Conservation (phyloP, 2,113 vertebrate species). For the Pseudonaja textilis region DNA sequence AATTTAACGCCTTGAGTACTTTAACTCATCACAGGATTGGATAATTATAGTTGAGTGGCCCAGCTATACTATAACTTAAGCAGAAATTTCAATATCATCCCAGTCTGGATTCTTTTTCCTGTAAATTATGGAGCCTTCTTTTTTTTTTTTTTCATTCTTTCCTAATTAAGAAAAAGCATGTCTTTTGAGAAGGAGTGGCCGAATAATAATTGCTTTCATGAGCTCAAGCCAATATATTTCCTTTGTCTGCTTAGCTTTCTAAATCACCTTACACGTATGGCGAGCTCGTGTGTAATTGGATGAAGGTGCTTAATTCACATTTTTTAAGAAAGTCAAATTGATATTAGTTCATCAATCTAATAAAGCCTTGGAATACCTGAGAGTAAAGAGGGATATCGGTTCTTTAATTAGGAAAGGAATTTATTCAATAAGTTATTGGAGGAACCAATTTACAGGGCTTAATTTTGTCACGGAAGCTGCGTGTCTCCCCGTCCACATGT, state of each 20-base stretch:
- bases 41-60: constrained; percentile 5
- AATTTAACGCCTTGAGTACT: constrained; percentile 17
- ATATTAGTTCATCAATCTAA: constrained; percentile 73
- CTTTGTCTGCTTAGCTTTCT: constrained; percentile 42
- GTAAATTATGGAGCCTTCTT: constrained; percentile 7
- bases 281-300: constrained; percentile 61
- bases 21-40: neutral
- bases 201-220: constrained; percentile 33
- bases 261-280: constrained; percentile 48
- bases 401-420: constrained; percentile 78
- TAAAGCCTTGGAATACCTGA: constrained; percentile 67
- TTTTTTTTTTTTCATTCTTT: neutral
- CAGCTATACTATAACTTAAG: constrained; percentile 20
- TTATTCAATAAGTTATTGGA: constrained; percentile 81
- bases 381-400: constrained; percentile 67
- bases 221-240: constrained; percentile 27
- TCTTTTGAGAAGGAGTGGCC: constrained; percentile 33
- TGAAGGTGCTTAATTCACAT: constrained; percentile 64
- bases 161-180: constrained; percentile 23
- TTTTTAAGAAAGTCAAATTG: constrained; percentile 61
- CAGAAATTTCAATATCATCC: constrained; percentile 22
- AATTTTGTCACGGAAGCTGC: constrained; percentile 77
- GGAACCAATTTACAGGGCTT: constrained; percentile 81
- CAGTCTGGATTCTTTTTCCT: constrained; percentile 37
- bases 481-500: constrained; percentile 67